These are phyloP conservation scores for Lepus townsendii DNA, from an alignment of 2,797 vertebrate species.

Conservation along the genomic window DNA sequence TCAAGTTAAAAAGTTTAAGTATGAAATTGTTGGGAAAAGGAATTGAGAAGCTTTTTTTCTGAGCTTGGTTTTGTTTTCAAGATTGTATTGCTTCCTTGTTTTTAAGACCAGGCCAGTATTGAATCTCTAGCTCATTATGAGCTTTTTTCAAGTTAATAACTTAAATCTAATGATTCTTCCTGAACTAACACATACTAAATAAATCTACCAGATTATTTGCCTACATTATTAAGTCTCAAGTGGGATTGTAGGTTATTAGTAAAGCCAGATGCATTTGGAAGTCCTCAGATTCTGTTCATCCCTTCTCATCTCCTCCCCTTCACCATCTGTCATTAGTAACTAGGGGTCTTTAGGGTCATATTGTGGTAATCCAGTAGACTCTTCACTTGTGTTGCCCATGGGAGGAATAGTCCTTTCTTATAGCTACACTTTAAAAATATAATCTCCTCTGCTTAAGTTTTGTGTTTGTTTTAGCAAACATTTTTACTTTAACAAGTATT, in stretches of 20 bases:
- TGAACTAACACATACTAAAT: neutral
- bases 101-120: neutral
- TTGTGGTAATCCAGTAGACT: neutral
- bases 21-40: neutral
- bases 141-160: neutral
- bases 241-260: neutral
- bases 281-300: neutral
- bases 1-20: neutral
- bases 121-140: neutral
- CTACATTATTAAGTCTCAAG: neutral
- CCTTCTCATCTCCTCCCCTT: neutral
- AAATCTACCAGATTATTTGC: neutral
- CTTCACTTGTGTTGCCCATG: neutral
- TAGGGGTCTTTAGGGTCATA: neutral
- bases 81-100: neutral
- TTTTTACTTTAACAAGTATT: constrained; percentile 41
- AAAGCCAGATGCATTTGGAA: neutral
- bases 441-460: neutral
- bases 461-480: constrained; percentile 26
- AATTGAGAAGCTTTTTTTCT: neutral
- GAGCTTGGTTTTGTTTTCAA: constrained; percentile 15
- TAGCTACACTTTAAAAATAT: neutral
- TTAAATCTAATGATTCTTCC: neutral
- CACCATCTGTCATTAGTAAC: neutral
- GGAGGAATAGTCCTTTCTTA: constrained; percentile 19